A percentile compares a stretch with the other conserved stretches of the same genome.
phyloP scores from a whole-genome alignment of 1,140 invertebrate species.

The Meteorus sp. region DNA sequence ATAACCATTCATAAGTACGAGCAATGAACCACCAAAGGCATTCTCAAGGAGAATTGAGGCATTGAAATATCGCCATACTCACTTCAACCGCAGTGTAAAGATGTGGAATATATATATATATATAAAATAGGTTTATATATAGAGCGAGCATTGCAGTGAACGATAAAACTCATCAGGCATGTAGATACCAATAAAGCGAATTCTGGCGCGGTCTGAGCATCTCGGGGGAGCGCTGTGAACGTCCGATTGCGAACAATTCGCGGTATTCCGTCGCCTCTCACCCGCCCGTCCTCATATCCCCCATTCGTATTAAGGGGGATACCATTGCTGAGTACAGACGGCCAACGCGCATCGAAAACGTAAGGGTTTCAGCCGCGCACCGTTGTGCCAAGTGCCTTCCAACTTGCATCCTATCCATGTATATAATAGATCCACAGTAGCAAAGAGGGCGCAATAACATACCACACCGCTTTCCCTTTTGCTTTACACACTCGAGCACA shows the following conservation, averaged over 20 bases:
- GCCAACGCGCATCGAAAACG: conserved; percentile 12
- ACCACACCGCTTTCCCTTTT: conserved; percentile 27
- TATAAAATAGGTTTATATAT: too few species aligned
- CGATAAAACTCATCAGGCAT: conserved; percentile 45
- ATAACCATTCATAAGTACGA: neutral
- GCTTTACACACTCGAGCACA: conserved; percentile 20
- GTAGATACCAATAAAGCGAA: conserved; percentile 49
- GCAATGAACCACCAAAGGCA: conserved; percentile 9
- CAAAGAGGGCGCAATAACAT: conserved; percentile 51
- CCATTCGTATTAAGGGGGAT: too few species aligned
- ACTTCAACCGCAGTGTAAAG: neutral
- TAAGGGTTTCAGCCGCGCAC: conserved; percentile 40
- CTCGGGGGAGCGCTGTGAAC: conserved; percentile 37
- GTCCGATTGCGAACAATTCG: conserved; percentile 48
- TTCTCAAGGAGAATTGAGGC: conserved; percentile 15
- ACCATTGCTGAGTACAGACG: neutral
- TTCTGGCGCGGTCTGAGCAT: conserved; percentile 44
- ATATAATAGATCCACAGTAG: too few species aligned
- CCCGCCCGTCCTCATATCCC: neutral
- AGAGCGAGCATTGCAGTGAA: conserved; percentile 4
- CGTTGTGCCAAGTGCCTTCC: too few species aligned
- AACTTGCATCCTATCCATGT: too few species aligned
- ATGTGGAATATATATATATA: neutral
- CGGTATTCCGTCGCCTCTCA: conserved; percentile 36
- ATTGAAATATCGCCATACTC: conserved; percentile 8